Conservation (phyloP, 2,888 invertebrate species). For the Orthosia cruda region DNA sequence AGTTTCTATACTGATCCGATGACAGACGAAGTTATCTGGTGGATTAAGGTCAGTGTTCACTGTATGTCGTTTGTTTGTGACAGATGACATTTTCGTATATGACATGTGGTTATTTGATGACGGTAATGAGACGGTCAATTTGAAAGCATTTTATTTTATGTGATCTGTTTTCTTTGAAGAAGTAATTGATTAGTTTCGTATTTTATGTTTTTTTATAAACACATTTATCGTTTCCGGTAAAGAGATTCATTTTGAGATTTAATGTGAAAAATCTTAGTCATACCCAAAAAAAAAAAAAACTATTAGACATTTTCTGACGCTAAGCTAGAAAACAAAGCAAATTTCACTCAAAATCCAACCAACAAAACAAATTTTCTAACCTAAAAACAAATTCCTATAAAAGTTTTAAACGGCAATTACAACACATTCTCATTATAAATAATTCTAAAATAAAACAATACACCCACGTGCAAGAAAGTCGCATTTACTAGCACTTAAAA, state of each 20-base stretch:
- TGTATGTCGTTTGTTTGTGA: constrained; percentile 22
- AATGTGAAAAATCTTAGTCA: constrained; percentile 2
- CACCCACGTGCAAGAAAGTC: constrained; percentile 50
- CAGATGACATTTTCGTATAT: constrained; percentile 15
- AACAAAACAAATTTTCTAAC: constrained; percentile 3
- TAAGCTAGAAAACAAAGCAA: neutral
- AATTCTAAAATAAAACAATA: constrained; percentile 56
- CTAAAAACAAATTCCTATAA: constrained; percentile 16
- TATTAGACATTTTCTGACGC: too few relatives aligned
- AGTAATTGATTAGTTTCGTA: constrained; percentile 37
- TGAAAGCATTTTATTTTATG: constrained; percentile 48
- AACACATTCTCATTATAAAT: constrained; percentile 60
- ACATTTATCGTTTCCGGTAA: constrained; percentile 14
- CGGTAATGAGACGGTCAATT: constrained; percentile 41
- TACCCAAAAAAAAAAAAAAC: neutral
- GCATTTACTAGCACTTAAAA: constrained; percentile 72
- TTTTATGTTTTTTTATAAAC: constrained; percentile 10
- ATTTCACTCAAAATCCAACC: neutral
- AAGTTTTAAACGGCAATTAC: constrained; percentile 40
- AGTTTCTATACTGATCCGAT: constrained; percentile 45
- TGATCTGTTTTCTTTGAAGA: constrained; percentile 37
- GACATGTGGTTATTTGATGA: constrained; percentile 51
- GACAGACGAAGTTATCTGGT: constrained; percentile 45
- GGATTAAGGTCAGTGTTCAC: constrained; percentile 50
- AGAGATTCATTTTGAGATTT: constrained; percentile 9